Evolutionary conservation across 1,140 invertebrate genomes (phyloP).

Genomic region (Calliphora vicina): DNA sequence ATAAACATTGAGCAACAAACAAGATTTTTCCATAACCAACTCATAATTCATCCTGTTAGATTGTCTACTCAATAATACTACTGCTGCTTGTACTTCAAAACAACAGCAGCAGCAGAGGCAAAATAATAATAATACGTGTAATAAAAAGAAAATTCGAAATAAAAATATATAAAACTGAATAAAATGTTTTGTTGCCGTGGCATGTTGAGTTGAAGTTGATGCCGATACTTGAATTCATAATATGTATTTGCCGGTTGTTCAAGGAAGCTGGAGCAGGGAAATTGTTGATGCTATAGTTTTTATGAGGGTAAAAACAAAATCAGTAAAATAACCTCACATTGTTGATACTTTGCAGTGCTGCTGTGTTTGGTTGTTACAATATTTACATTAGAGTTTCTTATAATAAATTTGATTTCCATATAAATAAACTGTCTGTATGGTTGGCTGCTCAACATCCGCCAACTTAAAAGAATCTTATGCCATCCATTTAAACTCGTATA

Average conservation of each 20-base stretch:
- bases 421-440: constrained; percentile 32
- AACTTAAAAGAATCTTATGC: constrained; percentile 23
- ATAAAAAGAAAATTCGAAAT: too few species aligned
- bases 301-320: background rate
- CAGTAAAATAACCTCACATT: background rate
- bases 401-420: constrained; percentile 33
- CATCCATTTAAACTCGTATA: background rate
- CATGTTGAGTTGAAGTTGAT: background rate
- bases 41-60: constrained; percentile 1
- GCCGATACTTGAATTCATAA: background rate
- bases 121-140: too few species aligned
- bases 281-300: background rate
- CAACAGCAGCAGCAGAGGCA: background rate
- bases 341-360: background rate
- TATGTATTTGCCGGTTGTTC: background rate
- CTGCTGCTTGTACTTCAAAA: background rate
- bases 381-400: constrained; percentile 22
- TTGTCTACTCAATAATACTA: constrained; percentile 7
- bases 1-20: constrained; percentile 13
- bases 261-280: too few species aligned
- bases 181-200: background rate
- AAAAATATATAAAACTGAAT: too few species aligned
- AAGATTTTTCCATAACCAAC: constrained; percentile 16
- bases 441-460: constrained; percentile 31
- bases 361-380: background rate